Base-by-base conservation (phyloP, 64 coral and sea anemone genomes). In the Dendrophyllia cribrosa region DNA sequence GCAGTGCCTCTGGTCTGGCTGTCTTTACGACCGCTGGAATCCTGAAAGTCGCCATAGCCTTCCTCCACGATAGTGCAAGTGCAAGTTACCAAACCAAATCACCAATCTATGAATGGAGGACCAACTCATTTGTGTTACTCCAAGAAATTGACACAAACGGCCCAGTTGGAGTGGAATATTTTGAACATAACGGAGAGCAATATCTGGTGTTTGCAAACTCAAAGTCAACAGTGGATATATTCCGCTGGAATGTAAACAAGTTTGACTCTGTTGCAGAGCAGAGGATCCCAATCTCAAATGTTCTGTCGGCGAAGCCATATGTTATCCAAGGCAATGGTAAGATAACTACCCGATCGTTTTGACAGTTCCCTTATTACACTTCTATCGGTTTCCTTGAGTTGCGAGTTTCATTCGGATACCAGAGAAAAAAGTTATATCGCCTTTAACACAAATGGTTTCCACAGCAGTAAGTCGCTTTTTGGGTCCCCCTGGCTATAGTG, bases 191-290 rank as follows among this genome's bases (percentile, higher is more conserved):
- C 51, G 94, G 91, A 21, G 61, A 92, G 4, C 88, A 94, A 51
- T 99, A 91, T 25, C 82, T 99, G 45, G 59, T 99, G 55, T 99
- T 96, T 75, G 94, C 91, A 4, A 99, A 99, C 66, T 87, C 94
- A 15, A 93, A 88, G 7, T 77, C 90, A 0, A 70, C 66, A 10
- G 83, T 88, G 43, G 72, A 76, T 12, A 20, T 98, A 7, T 89
- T 86, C 52, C 79, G 58, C 69, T 96, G 88, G 97, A 87, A 85
- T 26, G 43, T 74, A 10, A 43, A 45, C 62, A 61, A 23, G 11
- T 89, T 95, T 73, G 66, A 43, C 14, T 50, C 21, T 21, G 24
- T 83, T 3, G 43, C 47, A 9, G 72, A 20, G 7, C 91, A 96
- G 44, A 64, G 43, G 17, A 51, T 98, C 23, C 60, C 82, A 62